Evolutionary conservation across 2,113 vertebrate species (phyloP).

Genomic region (Papio anubis): DNA sequence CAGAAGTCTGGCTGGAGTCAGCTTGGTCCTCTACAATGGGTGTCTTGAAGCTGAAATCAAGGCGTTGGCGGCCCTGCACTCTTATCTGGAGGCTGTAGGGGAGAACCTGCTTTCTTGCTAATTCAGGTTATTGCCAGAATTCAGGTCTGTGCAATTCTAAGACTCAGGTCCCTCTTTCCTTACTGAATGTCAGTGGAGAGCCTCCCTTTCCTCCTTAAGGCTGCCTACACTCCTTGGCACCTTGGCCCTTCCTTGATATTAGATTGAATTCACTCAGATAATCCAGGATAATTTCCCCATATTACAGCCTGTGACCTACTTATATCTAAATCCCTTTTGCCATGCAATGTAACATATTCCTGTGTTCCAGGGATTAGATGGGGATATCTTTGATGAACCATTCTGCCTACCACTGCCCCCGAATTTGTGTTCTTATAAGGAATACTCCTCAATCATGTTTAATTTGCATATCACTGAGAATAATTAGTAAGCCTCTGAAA

Average conservation of each 20-base stretch:
- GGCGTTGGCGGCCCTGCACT: background rate
- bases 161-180: background rate
- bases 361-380: background rate
- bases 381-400: background rate
- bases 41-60: background rate
- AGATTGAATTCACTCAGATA: background rate
- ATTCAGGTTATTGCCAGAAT: background rate
- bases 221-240: background rate
- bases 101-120: background rate
- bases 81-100: background rate
- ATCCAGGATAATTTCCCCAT: background rate
- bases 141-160: background rate
- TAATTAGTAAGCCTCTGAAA: conserved; percentile 14
- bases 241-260: background rate
- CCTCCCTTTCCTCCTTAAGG: background rate
- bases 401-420: background rate
- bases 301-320: background rate
- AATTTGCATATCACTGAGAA: background rate
- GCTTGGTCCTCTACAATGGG: background rate
- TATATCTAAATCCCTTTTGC: background rate
- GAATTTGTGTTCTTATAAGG: background rate
- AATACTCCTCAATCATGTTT: background rate
- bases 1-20: background rate
- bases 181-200: background rate
- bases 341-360: background rate